Evolutionary conservation across 2,797 vertebrate species (phyloP), one percentile per base, ranked within the genome.

Genomic region (Notamacropus eugenii): DNA sequence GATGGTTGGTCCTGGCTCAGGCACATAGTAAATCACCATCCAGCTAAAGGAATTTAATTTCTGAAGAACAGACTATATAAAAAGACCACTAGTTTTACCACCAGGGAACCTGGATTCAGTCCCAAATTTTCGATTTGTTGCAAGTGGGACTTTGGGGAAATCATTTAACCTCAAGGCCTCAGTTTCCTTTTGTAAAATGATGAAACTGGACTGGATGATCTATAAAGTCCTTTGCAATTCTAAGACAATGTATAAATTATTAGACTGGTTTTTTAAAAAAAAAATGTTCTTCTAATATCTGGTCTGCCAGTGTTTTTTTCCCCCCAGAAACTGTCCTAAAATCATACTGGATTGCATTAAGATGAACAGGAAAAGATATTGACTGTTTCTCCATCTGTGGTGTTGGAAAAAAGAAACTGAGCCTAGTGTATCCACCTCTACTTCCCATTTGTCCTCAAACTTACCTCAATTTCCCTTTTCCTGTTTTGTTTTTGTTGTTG

Each of bases 261-360:
- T 31, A 40, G 5, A 92, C 96, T 95, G 97, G 95, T 58, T 92
- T 96, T 55, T 19, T 22, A 46, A 50, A 59, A 57, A 57, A 74
- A 97, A 90, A 90, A 19, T 28, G 96, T 96, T 97, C 98, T 98
- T 97, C 98, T 98, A 98, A 98, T 94, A 96, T 96, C 95, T 97
- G 98, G 97, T 95, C 96, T 95, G 96, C 57, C 54, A 97, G 97
- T 98, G 97, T 6, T 58, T 58, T 55, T 55, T 28, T 98, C 98
- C 98, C 98, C 98, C 98, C 98, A 97, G 98, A 98, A 98, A 98
- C 98, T 98, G 96, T 98, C 97, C 98, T 98, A 91, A 97, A 31
- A 28, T 90, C 10, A 50, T 10, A 54, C 3, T 54, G 50, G 90
- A 54, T 54, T 90, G 13, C 40, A 54, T 52, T 90, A 90, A 90